Evolutionary conservation across 2,797 vertebrate genomes (phyloP), one percentile per base, ranked within the genome.

Genomic region (Orientallactaga sibirica): DNA sequence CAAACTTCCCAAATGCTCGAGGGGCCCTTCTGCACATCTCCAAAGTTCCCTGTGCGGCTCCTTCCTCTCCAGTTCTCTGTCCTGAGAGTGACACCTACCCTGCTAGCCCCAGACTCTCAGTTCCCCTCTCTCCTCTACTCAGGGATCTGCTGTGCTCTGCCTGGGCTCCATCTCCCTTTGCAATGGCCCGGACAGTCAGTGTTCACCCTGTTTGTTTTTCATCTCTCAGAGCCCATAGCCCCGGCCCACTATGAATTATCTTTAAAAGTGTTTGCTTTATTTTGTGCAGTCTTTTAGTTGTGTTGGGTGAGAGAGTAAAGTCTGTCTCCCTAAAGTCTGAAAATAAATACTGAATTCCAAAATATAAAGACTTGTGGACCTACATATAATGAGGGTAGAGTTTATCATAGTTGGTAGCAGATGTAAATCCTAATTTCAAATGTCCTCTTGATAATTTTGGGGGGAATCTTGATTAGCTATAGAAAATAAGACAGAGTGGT

Each of bases 341-440:
- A 20, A 3, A 15, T 55, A 83, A 37, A 27, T 15, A 55, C 20
- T 43, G 5, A 94, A 92, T 93, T 86, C 22, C 16, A 55, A 3
- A 90, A 79, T 20, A 4, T 25, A 88, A 93, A n/a, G 2, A 11
- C 82, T 89, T 82, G 10, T 62, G 24, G 25, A 58, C 7, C 24
- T 55, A 9, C 55, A 25, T 67, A 79, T 27, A 85, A 75, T 82
- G 41, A 84, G 37, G 33, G 18, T 6, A 74, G 71, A 83, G 19
- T 70, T 77, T 25, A 68, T 64, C 37, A 41, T 79, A 64, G 81
- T 16, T 64, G 61, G 75, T 24, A 73, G 37, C 7, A 84, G 43
- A 70, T 20, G 2, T 68, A 91, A 88, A 91, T 77, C 20, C 18
- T 61, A 43, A 93, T 79, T 91, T 70, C 48, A 86, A 55, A 68